Conservation (phyloP, 2,113 vertebrate species). For the Euleptes europaea region DNA sequence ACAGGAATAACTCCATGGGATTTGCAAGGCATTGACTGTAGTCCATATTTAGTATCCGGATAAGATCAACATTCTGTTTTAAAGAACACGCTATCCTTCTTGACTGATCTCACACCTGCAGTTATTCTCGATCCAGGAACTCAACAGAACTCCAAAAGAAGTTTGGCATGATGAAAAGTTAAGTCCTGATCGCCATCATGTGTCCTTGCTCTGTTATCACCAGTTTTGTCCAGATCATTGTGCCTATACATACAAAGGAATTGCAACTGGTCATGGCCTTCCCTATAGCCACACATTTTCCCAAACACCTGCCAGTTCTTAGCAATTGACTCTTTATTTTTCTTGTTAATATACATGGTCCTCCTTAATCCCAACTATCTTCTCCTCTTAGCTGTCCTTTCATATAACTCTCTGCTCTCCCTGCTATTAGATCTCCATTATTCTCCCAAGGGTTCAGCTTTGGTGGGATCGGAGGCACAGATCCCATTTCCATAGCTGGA, state of each 20-base stretch:
- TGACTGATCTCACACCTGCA: not conserved
- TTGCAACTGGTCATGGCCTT: not conserved
- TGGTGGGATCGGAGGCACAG: not conserved
- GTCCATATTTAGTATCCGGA: not conserved
- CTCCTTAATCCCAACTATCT: not conserved
- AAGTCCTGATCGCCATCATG: not conserved
- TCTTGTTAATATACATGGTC: not conserved
- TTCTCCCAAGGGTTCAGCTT: not conserved
- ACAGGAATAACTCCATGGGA: not conserved
- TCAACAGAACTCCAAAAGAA: not conserved
- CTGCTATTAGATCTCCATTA: not conserved
- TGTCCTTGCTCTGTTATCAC: not conserved
- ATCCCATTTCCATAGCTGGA: not conserved
- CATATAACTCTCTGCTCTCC: not conserved
- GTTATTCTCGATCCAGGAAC: not conserved
- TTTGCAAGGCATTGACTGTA: not conserved
- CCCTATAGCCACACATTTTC: not conserved
- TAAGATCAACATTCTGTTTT: not conserved
- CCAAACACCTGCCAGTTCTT: not conserved
- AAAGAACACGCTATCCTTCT: not conserved
- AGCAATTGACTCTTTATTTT: not conserved
- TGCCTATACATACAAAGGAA: not conserved
- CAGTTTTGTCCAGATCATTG: not conserved
- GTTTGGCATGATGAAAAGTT: conserved; percentile 7
- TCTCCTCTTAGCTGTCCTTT: not conserved